A percentile compares a stretch with the other conserved stretches of the same genome.
Conservation (phyloP, 2,113 vertebrate genomes). For the Anguilla rostrata region DNA sequence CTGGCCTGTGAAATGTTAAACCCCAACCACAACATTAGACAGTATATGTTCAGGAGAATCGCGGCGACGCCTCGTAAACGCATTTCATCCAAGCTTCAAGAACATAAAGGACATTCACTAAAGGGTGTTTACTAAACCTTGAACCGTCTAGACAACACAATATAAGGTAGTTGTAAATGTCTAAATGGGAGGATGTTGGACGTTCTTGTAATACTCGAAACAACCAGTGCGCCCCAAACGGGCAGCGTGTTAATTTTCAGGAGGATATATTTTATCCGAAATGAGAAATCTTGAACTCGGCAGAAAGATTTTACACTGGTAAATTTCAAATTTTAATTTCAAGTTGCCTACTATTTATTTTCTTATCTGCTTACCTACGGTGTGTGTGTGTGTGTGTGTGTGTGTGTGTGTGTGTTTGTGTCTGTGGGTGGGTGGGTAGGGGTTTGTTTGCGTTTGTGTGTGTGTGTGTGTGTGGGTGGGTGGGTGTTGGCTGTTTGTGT, state of each 20-base stretch:
- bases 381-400: not conserved
- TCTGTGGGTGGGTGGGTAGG: too few relatives aligned
- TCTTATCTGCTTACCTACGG: too few relatives aligned
- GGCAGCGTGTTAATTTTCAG: slow-evolving; percentile 44
- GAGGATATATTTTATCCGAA: not conserved
- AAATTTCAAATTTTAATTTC: too few relatives aligned
- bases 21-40: not conserved
- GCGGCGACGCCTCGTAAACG: not conserved
- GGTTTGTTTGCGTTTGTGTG: too few relatives aligned
- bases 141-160: slow-evolving; percentile 99
- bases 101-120: not conserved
- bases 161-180: slow-evolving; percentile 95
- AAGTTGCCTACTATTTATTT: not conserved
- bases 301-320: not conserved
- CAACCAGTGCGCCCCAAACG: slow-evolving; percentile 79
- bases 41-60: not conserved
- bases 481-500: too few relatives aligned
- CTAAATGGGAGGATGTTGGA: slow-evolving; percentile 98
- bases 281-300: not conserved
- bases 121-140: slow-evolving; percentile 98
- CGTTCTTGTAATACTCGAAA: slow-evolving; percentile 79
- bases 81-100: not conserved
- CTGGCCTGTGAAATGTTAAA: not conserved
- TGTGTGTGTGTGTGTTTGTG: not conserved
- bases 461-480: too few relatives aligned